These are phyloP conservation scores for Trochalopteron elliotii DNA, from an alignment of 2,113 vertebrate species.

Conservation along the genomic window DNA sequence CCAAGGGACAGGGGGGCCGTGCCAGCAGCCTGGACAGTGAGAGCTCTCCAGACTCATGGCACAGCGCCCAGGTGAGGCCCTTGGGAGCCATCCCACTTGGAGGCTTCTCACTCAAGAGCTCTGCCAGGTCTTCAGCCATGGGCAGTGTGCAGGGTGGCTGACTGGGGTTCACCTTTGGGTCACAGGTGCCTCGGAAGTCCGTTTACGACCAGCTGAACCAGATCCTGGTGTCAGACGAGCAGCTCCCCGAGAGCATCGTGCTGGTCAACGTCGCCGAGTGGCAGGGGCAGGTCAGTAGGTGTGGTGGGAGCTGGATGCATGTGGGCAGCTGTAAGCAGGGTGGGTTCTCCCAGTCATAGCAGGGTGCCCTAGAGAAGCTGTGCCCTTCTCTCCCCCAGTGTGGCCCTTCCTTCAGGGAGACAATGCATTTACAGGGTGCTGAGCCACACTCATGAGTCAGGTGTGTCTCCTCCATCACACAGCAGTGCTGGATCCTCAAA, in stretches of 20 bases:
- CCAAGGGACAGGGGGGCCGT: slow-evolving; percentile 86
- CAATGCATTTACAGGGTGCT: neutral
- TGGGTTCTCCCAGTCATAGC: neutral
- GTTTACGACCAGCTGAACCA: slow-evolving; percentile 88
- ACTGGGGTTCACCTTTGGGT: neutral
- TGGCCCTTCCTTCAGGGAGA: neutral
- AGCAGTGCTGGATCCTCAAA: neutral
- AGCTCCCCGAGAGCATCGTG: slow-evolving; percentile 93
- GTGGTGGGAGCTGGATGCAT: neutral
- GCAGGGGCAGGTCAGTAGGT: slow-evolving; percentile 91
- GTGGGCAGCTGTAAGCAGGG: neutral
- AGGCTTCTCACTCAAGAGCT: neutral
- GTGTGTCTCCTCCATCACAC: neutral
- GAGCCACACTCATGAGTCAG: neutral
- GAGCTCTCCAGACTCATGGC: slow-evolving; percentile 88
- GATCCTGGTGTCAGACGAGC: slow-evolving; percentile 88
- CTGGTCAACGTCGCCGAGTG: slow-evolving; percentile 94
- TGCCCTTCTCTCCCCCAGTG: fast-evolving
- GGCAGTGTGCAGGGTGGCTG: fast-evolving
- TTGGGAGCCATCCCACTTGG: neutral
- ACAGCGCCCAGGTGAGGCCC: slow-evolving; percentile 86
- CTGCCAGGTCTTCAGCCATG: neutral
- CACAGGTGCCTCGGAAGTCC: slow-evolving; percentile 80
- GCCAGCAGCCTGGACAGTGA: slow-evolving; percentile 96
- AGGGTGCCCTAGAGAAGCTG: neutral